These are phyloP conservation scores for Cerceris rybyensis DNA, from an alignment of 2,888 invertebrate species.

Conservation along the genomic window DNA sequence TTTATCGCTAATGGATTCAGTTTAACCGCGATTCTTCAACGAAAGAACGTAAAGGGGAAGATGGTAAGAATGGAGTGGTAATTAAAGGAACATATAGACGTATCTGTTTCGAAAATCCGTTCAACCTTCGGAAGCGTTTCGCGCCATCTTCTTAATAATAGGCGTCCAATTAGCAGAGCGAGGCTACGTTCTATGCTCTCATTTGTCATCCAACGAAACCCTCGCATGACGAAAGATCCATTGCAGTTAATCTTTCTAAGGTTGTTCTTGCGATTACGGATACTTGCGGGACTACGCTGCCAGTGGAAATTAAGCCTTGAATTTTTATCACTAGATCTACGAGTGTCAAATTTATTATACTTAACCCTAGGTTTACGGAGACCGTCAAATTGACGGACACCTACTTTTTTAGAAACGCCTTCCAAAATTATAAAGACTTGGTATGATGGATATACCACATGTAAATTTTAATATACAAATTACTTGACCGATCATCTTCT, in stretches of 20 bases:
- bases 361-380: too few species aligned
- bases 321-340: too few species aligned
- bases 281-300: conserved; percentile 16
- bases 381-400: too few species aligned
- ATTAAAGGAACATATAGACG: conserved; percentile 25
- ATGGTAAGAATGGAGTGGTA: conserved; percentile 32
- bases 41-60: neutral
- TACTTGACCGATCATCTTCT: too few species aligned
- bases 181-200: conserved; percentile 57
- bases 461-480: too few species aligned
- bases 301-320: too few species aligned
- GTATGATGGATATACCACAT: too few species aligned
- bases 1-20: conserved; percentile 58
- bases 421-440: too few species aligned
- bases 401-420: too few species aligned
- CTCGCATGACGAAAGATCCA: conserved; percentile 64
- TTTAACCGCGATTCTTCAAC: conserved; percentile 44
- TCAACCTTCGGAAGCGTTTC: conserved; percentile 29
- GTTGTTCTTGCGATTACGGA: conserved; percentile 56
- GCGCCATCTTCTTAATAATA: conserved; percentile 67
- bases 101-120: conserved; percentile 10
- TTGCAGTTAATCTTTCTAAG: conserved; percentile 57
- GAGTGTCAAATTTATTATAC: too few species aligned
- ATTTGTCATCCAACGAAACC: conserved; percentile 63
- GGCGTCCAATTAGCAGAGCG: conserved; percentile 68